Evolutionary conservation across 2,113 vertebrate species (phyloP), one percentile per base, ranked within the genome.

Genomic region (Castor canadensis): DNA sequence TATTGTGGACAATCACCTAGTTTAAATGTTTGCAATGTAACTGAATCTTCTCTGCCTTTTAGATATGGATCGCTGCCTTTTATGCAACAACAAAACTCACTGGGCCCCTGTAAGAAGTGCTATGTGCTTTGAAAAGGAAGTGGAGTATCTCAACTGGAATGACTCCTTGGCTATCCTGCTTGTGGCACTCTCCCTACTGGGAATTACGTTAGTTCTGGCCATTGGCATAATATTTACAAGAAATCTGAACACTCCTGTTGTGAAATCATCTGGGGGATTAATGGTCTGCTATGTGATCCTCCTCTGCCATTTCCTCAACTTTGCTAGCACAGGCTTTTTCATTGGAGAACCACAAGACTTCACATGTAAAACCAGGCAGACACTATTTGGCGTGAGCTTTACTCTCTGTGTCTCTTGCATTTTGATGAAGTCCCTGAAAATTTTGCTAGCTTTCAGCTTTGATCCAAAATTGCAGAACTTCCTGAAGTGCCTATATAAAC

Each of bases 351-450:
- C 99, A 10, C 98, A 92, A 81, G 88, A 97, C 72, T 92, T 98
- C 58, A 98, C 98, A 24, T 99, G 99, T 92, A 99, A 98, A 97
- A 97, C 98, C 17, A 98, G 99, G 32, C 99, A 99, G 97, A 98
- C 98, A 8, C 84, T 99, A 26, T 99, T 99, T 60, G 99, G 99
- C 1, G 96, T 99, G 80, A 99, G 99, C 96, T 99, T 99, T 91
- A 97, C 99, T 2, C 97, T 99, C 73, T 99, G 99, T 71, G 97
- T 99, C 95, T 99, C 99, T 38, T 99, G 99, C 96, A 99, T 99
- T 97, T 98, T 99, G 97, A 98, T 99, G 32, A 99, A 99, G 97
- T 99, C 99, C 7, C 97, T 99, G 62, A 99, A 99, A 98, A 99
- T 99, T 97, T 97, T 99, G 75, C 96, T 99, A 62, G 99, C 99